Base-by-base conservation (phyloP, 2,888 invertebrate genomes). In the Temnothorax rugatulus region DNA sequence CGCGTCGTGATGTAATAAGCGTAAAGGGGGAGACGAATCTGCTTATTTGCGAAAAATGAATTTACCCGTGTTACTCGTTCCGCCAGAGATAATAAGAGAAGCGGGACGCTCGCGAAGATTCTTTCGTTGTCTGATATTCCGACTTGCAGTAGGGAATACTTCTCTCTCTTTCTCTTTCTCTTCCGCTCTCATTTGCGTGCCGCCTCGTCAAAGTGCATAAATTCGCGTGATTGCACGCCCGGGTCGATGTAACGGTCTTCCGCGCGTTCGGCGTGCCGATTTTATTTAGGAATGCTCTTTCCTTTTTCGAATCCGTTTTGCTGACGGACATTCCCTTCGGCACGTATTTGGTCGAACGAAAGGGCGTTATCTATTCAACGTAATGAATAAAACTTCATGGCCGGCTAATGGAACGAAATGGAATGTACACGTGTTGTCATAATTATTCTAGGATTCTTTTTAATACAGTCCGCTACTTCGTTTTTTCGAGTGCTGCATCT, bases 201-300 rank as follows among this genome's bases (percentile, higher is more conserved):
- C 77, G n/a, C 25, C 82, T 87, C 89, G 87, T 91, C 90, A 89
- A 91, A 89, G 90, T 90, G 90, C 92, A 92, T 92, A 92, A 92
- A 92, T 92, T 92, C 89, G 69, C 88, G 54, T 89, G 91, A 92
- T 92, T 92, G 84, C 91, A 87, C 87, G 84, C 76, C 57, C 21
- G 2, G 54, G 21, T 21, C 59, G 83, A 77, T 83, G 79, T 86
- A 75, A 61, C 83, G 61, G 71, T 76, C 79, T 71, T 84, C 59
- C 84, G 81, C 64, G 76, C 25, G 50, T 61, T 71, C 73, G 44
- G 54, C 52, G 90, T 82, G 88, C 84, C 88, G 83, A 89, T 90
- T 89, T 90, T 89, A 87, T 89, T 89, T 89, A 90, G 89, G 84
- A 83, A 89, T 90, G 90, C 90, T 89, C 90, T 89, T 89, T 89